Evolutionary conservation across 1,140 invertebrate genomes (phyloP).

Genomic region (Eumaeus atala): DNA sequence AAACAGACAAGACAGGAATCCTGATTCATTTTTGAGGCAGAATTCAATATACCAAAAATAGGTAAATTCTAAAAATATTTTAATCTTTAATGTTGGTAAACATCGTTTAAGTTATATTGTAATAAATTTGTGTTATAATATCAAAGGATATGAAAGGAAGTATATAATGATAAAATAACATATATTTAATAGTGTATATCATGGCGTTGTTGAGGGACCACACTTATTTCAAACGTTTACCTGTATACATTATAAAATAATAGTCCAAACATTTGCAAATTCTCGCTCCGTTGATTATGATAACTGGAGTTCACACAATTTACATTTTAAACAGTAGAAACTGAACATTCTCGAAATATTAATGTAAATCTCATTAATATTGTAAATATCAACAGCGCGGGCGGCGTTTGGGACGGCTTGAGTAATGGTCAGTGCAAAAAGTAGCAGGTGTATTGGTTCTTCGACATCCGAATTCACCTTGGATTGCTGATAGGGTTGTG

Average conservation of each 20-base stretch:
- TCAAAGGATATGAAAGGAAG: background rate
- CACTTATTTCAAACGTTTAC: background rate
- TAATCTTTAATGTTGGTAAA: no score
- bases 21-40: no score
- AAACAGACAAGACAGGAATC: no score
- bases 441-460: constrained; percentile 3
- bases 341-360: constrained; percentile 4
- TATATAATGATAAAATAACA: background rate
- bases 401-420: background rate
- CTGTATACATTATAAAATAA: constrained; percentile 1
- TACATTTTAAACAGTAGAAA: constrained; percentile 1
- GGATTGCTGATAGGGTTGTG: background rate
- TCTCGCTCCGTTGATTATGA: constrained; percentile 3
- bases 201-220: background rate
- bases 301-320: constrained; percentile 1
- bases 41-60: no score
- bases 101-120: no score
- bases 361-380: background rate
- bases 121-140: no score
- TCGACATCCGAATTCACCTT: background rate
- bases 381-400: background rate
- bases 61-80: no score
- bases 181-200: background rate
- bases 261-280: background rate
- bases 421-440: constrained; percentile 5